Evolutionary conservation across 2,113 vertebrate species (phyloP), one percentile per base, ranked within the genome.

Genomic region (Larimichthys polyactis): DNA sequence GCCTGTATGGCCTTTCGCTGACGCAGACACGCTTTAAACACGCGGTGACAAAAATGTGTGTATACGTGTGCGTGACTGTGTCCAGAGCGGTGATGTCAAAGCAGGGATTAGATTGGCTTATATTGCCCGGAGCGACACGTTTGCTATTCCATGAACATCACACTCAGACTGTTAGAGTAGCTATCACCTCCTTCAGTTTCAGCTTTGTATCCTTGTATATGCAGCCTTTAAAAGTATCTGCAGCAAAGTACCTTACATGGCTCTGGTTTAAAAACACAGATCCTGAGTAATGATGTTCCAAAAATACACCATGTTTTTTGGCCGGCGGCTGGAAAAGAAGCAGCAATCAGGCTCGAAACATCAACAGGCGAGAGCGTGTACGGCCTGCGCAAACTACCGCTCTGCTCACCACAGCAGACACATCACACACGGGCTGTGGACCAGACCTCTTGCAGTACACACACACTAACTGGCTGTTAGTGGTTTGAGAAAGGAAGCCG

Each of bases 391-490:
- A 58, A 78, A 85, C 75, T 63, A 81, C 89, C 55, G 58, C 84
- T 77, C 71, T 62, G 88, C 83, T 40, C 70, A 90, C 92, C 92
- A 76, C 92, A 90, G 88, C 74, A 74, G 84, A 91, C 91, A 91
- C 92, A 89, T 91, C 84, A 89, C 91, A 91, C 85, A 57, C 91
- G 27, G 84, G 78, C 86, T 87, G 90, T 73, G 86, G 89, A 91
- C 88, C 90, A 89, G 87, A 88, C 87, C 92, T 87, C 91, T 92
- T 87, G 87, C 89, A 85, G 15, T 22, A 55, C 85, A 84, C 90
- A 84, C 90, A 88, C 90, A 89, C 87, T 27, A 90, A 89, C 83
- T 81, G 89, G 87, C 91, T 91, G 83, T 93, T 93, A 92, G 93
- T 90, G 92, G 93, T 93, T 89, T 69, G 77, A 69, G 79, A 85